phyloP scores from a whole-genome alignment of 2,888 invertebrate species.

The Apoda limacodes region DNA sequence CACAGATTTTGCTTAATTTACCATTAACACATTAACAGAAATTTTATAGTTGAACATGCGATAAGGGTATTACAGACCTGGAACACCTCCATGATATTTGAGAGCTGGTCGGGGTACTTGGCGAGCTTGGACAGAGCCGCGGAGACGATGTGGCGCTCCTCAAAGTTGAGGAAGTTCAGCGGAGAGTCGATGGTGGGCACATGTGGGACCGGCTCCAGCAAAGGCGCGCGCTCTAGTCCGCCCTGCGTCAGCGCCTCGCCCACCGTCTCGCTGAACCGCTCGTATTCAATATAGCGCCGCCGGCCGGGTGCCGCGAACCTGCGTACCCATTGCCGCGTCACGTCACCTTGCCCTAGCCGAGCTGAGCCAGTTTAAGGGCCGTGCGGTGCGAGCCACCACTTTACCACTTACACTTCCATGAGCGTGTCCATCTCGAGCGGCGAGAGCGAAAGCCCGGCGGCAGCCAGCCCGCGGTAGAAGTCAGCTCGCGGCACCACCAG shows the following conservation, averaged over 20 bases:
- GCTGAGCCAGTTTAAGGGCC: not conserved
- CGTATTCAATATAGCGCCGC: constrained; percentile 73
- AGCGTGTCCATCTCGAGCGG: constrained; percentile 77
- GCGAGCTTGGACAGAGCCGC: constrained; percentile 77
- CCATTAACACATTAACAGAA: no score
- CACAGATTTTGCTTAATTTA: no score
- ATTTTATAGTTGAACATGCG: no score
- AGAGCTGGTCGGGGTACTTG: constrained; percentile 73
- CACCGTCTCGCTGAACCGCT: constrained; percentile 73
- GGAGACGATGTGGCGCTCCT: constrained; percentile 74
- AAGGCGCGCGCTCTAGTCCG: constrained; percentile 75
- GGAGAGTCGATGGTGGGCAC: constrained; percentile 75
- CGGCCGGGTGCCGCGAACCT: constrained; percentile 76
- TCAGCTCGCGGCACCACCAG: constrained; percentile 73
- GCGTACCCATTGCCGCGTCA: constrained; percentile 4
- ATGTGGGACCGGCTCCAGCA: constrained; percentile 77
- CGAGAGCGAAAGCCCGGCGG: constrained; percentile 74
- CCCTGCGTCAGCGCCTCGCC: constrained; percentile 78
- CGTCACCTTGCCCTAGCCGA: not conserved
- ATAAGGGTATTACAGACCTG: constrained; percentile 64
- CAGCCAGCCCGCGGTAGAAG: constrained; percentile 78
- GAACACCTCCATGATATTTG: constrained; percentile 77
- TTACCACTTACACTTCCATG: constrained; percentile 73
- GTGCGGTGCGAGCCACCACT: not conserved
- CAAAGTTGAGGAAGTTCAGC: constrained; percentile 76